These are phyloP conservation scores for Heterocephalus glaber DNA, from an alignment of 2,113 vertebrate genomes.

Conservation along the genomic window DNA sequence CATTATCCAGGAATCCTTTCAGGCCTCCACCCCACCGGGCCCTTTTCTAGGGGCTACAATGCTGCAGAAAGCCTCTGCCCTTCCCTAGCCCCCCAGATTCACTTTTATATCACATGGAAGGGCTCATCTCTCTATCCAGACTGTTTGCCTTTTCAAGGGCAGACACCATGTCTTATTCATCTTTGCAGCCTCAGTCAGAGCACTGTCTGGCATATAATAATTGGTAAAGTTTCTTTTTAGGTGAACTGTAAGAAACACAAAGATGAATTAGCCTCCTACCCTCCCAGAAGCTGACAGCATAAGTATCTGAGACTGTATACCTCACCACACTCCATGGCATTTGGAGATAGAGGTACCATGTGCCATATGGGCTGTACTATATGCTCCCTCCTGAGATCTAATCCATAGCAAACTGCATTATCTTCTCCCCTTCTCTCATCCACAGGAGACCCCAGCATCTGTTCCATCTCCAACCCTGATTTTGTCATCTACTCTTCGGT, in stretches of 20 bases:
- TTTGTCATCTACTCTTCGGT: conserved; percentile 97
- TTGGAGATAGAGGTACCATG: neutral
- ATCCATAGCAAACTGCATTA: neutral
- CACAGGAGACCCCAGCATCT: conserved; percentile 91
- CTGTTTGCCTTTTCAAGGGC: neutral
- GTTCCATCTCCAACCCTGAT: conserved; percentile 96
- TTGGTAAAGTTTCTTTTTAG: neutral
- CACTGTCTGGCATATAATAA: conserved; percentile 33
- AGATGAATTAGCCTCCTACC: neutral
- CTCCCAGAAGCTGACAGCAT: neutral
- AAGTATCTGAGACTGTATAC: neutral
- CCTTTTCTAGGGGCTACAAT: neutral
- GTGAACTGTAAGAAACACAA: neutral
- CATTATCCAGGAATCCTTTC: too few species aligned
- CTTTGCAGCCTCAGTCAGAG: neutral
- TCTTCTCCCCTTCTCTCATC: conserved; percentile 68
- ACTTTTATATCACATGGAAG: neutral
- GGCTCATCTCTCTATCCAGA: neutral
- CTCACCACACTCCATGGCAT: neutral
- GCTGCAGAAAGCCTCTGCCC: neutral
- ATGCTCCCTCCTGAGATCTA: accelerated
- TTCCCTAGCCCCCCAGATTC: neutral
- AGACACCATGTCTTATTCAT: neutral
- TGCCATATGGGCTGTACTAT: neutral
- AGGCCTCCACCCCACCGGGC: neutral